These are phyloP conservation scores for Callithrix jacchus DNA, from an alignment of 2,113 vertebrate genomes.

Conservation along the genomic window DNA sequence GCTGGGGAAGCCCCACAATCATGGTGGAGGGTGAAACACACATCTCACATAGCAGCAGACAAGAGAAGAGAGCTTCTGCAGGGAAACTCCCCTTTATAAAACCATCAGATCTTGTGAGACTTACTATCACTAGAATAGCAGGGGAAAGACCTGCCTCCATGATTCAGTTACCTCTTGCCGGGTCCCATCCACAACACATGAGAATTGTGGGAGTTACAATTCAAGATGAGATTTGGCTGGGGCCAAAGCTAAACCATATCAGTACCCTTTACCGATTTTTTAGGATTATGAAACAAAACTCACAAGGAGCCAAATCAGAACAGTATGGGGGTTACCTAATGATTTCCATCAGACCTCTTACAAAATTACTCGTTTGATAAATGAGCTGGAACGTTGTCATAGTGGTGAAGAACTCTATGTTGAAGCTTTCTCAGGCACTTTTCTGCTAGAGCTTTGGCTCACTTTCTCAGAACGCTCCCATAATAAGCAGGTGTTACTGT, in stretches of 20 bases:
- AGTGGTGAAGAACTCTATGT: background rate
- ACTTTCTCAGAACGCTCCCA: background rate
- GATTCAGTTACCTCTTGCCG: no score
- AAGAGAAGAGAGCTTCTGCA: no score
- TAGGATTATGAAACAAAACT: background rate
- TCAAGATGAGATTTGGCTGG: no score
- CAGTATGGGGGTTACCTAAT: background rate
- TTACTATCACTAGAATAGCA: no score
- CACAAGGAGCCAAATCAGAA: background rate
- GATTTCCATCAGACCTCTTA: background rate
- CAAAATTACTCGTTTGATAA: background rate
- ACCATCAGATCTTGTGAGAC: no score
- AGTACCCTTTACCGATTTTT: background rate
- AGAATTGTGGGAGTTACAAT: no score
- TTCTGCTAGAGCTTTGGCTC: background rate
- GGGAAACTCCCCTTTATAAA: no score
- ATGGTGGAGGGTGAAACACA: no score
- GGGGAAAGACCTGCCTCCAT: no score
- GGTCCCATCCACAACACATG: no score
- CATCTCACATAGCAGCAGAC: no score
- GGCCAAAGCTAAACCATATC: background rate
- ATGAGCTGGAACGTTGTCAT: background rate
- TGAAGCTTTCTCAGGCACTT: background rate
- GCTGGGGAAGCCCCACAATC: no score
- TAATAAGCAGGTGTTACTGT: background rate